Percentiles rank a stretch among this genome's conserved stretches.
Conservation (phyloP, 2,888 invertebrate genomes). For the Thyatira batis region DNA sequence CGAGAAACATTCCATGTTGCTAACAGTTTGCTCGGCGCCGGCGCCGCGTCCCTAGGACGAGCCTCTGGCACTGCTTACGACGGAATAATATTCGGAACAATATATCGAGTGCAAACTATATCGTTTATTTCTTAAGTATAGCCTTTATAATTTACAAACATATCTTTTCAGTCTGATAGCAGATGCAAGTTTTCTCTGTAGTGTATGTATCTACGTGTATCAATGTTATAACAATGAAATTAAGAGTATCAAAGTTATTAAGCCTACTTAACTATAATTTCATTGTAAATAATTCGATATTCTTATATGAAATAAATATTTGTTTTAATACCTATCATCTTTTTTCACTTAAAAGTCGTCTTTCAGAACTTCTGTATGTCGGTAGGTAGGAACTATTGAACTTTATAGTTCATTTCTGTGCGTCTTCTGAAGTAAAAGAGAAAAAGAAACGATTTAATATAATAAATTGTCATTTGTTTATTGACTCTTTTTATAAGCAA, state of each 20-base stretch:
- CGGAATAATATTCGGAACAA: conserved; percentile 74
- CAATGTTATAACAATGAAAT: conserved; percentile 79
- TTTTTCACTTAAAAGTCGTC: conserved; percentile 34
- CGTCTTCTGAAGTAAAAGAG: conserved; percentile 36
- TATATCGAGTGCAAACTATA: conserved; percentile 66
- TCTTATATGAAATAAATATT: conserved; percentile 80
- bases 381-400: neutral
- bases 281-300: conserved; percentile 81
- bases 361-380: conserved; percentile 22
- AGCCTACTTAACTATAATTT: conserved; percentile 66
- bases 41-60: conserved; percentile 25
- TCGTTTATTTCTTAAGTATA: conserved; percentile 76
- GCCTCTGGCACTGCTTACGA: conserved; percentile 34
- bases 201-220: conserved; percentile 74
- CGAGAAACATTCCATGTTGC: conserved; percentile 77
- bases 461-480: conserved; percentile 9
- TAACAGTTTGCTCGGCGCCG: conserved; percentile 42
- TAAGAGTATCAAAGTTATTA: conserved; percentile 65
- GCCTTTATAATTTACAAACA: conserved; percentile 72
- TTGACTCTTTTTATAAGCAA: conserved; percentile 4
- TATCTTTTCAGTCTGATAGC: conserved; percentile 76
- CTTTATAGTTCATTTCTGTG: conserved; percentile 46
- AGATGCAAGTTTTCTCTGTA: conserved; percentile 82
- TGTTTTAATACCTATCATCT: conserved; percentile 73
- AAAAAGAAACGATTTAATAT: conserved; percentile 21